These are phyloP conservation scores for Carcina quercana DNA, from an alignment of 2,888 invertebrate species.

Conservation along the genomic window DNA sequence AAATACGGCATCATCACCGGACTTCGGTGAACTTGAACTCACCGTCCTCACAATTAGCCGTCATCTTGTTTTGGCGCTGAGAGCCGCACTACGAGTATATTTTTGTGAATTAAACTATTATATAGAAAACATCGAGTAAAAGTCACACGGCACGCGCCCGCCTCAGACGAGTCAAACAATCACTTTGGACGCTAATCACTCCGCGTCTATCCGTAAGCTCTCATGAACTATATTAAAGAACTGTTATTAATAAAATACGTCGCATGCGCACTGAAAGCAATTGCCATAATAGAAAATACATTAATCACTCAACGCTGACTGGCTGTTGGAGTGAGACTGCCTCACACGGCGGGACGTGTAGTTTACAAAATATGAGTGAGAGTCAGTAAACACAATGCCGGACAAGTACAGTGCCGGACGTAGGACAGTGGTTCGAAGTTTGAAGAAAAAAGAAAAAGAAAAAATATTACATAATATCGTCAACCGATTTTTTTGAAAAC, in stretches of 20 bases:
- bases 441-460: too few species aligned
- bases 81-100: slow-evolving; percentile 13
- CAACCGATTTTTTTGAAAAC: too few species aligned
- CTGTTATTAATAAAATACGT: slow-evolving; percentile 54
- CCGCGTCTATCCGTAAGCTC: slow-evolving; percentile 27
- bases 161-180: slow-evolving; percentile 28
- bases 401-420: too few species aligned
- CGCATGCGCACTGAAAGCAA: slow-evolving; percentile 63
- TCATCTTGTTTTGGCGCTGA: slow-evolving; percentile 26
- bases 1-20: too few species aligned
- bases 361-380: slow-evolving; percentile 53
- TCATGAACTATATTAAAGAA: slow-evolving; percentile 46
- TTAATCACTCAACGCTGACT: slow-evolving; percentile 51
- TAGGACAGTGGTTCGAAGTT: too few species aligned
- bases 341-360: slow-evolving; percentile 43
- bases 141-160: slow-evolving; percentile 17
- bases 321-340: slow-evolving; percentile 23
- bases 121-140: slow-evolving; percentile 14
- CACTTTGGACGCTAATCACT: slow-evolving; percentile 27
- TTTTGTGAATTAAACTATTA: slow-evolving; percentile 21
- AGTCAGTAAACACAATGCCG: slow-evolving; percentile 48
- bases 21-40: too few species aligned
- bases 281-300: slow-evolving; percentile 61
- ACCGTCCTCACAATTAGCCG: slow-evolving; percentile 30
- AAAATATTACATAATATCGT: too few species aligned